Base-by-base conservation (phyloP, 23 tunicate genomes). In the Phallusia fumigata region DNA sequence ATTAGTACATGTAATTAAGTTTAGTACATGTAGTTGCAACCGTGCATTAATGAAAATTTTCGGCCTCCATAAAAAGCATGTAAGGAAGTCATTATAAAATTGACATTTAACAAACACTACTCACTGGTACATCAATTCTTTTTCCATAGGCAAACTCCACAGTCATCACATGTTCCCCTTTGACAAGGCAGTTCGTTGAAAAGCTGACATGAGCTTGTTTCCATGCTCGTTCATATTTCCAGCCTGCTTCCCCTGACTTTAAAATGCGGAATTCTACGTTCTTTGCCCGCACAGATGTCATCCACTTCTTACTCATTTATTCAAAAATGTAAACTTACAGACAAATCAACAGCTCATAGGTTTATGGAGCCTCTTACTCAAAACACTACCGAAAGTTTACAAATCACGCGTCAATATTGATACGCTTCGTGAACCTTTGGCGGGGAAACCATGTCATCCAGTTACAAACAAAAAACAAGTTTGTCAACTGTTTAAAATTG, bases 261-360 rank as follows among this genome's bases (percentile, higher is more conserved):
- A 81, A 35, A 33, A 81, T 81, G 2, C 84, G 84, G 64, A 81
- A 81, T 35, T 81, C 52, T 3, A 81, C 76, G n/a, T 81, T 81
- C 32, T 65, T 44, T 13, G 76, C 84, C 11, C 52, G 76, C 2
- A 35, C 51, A 26, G 32, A 35, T 31, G 36, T 50, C 32, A 33
- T 65, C 84, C 84, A 81, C 52, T 65, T 81, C 33, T 65, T 65
- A 18, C 44, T 45, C 84, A 81, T 81, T 58, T 8, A 58, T 21
- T 24, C 10, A 40, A 40, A 40, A 10, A 10, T 40, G 10, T 10
- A 40, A 40, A 40, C 47, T 3, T 5, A 40, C 47, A 40, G 47
- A 5, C 47, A 40, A 10, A 40, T 3, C 5, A 3, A 10, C 10
- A 3, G 47, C 10, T 40, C 8, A 3, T 40, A 10, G 10, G 8